Evolutionary conservation across 2,888 invertebrate genomes (phyloP).

Genomic region (Portevinia maculata): DNA sequence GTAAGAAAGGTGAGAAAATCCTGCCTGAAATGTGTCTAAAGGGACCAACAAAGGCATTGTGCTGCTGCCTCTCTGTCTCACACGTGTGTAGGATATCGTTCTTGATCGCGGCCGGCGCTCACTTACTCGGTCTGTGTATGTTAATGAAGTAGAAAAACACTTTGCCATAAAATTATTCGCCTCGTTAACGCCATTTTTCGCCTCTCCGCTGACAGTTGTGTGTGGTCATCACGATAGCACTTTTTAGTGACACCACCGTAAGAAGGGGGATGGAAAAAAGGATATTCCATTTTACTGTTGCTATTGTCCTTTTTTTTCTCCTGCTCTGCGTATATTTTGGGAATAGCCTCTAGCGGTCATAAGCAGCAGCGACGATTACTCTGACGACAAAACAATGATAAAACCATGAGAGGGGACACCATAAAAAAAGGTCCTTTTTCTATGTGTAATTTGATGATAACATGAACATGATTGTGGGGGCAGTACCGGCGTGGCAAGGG

Average conservation of each 20-base stretch:
- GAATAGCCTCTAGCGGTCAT: conserved; percentile 54
- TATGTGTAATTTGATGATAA: conserved; percentile 62
- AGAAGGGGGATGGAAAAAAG: conserved; percentile 18
- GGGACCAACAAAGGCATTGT: conserved; percentile 9
- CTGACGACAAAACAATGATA: conserved; percentile 71
- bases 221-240: conserved; percentile 49
- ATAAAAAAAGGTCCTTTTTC: conserved; percentile 36
- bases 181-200: conserved; percentile 74
- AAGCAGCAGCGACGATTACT: conserved; percentile 59
- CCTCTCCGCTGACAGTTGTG: conserved; percentile 11
- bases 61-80: not conserved
- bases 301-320: conserved; percentile 8
- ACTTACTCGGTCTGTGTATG: conserved; percentile 39
- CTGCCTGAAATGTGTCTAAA: conserved; percentile 24
- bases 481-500: conserved; percentile 19
- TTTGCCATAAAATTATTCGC: conserved; percentile 73
- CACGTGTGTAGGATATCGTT: conserved; percentile 17
- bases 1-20: conserved; percentile 62
- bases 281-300: conserved; percentile 22
- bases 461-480: conserved; percentile 39
- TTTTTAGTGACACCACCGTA: conserved; percentile 34
- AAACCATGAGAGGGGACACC: conserved; percentile 7
- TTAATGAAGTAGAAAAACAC: conserved; percentile 74
- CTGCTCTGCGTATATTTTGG: conserved; percentile 16
- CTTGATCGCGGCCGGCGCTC: conserved; percentile 37